Evolutionary conservation across 1,140 invertebrate species (phyloP), one percentile per base, ranked within the genome.

Genomic region (Chionoecetes opilio): DNA sequence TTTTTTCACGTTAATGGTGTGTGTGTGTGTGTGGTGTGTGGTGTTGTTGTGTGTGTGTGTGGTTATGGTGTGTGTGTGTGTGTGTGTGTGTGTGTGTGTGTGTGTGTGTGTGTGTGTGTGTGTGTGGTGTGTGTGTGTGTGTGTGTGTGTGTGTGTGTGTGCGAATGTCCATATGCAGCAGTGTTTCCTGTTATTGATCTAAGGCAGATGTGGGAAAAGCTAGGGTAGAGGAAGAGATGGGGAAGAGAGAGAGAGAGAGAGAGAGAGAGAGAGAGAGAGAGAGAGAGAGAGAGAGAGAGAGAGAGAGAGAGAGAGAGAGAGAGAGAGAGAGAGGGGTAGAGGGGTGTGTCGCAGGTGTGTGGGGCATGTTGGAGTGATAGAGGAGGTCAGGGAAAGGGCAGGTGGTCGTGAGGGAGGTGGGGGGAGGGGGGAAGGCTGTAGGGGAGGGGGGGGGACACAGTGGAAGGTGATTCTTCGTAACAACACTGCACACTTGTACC

Each of bases 91-190:
- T 9, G 46, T 53, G 46, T 53, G 46, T 53, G 46, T 53, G 46
- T 53, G 46, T 53, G 46, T 53, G 46, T 53, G 46, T 53, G 46
- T 53, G 46, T 53, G 46, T 53, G 46, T 53, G 46, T 53, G 82
- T 29, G 82, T 85, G 82, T 85, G 82, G 21, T 11, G 82, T 11
- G 82, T n/a, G 82, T 11, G 82, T 85, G 82, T 85, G 82, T 85
- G 82, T 0, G n/a, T 85, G 11, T 29, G 11, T 85, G 46, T 53
- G 82, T 29, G 82, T 85, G 82, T 85, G 82, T 11, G 82, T 11
- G 82, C 17, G 82, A 2, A 29, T n/a, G n/a, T n/a, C n/a, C 3
- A n/a, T 9, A 84, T 32, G 82, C n/a, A 46, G 5, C 63, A 75
- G 6, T 75, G 63, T 75, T 75, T 75, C 63, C 63, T 75, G 63